Conservation (phyloP, 2,797 vertebrate genomes). For the Alosa sapidissima region DNA sequence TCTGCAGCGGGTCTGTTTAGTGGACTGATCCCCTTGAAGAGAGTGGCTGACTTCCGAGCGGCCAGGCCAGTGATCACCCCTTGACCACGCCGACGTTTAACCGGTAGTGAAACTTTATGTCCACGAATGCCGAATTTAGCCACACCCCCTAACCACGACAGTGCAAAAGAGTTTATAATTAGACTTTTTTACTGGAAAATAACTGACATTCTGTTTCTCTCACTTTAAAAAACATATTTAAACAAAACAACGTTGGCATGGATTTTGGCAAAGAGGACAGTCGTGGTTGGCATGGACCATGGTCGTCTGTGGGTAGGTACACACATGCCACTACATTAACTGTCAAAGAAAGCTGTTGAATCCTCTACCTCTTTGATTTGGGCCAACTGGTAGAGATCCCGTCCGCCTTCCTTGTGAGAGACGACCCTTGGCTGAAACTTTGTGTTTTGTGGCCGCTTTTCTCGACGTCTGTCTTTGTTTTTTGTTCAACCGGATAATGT, state of each 20-base stretch:
- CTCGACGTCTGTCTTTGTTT: slow-evolving; percentile 84
- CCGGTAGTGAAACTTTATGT: slow-evolving; percentile 64
- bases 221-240: no score
- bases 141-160: neutral
- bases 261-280: no score
- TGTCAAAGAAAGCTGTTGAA: neutral
- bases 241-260: no score
- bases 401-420: slow-evolving; percentile 68
- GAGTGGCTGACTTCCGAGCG: slow-evolving; percentile 76
- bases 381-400: slow-evolving; percentile 66
- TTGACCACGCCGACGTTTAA: slow-evolving; percentile 78
- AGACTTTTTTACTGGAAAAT: no score
- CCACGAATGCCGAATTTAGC: neutral
- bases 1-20: slow-evolving; percentile 72
- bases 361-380: slow-evolving; percentile 55
- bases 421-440: slow-evolving; percentile 74
- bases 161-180: no score
- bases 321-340: neutral
- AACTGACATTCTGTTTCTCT: no score
- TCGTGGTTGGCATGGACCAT: no score
- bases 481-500: slow-evolving; percentile 94
- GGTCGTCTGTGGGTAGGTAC: neutral
- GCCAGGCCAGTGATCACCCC: slow-evolving; percentile 89
- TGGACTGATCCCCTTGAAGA: slow-evolving; percentile 80
- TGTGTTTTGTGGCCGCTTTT: slow-evolving; percentile 53